Conservation (phyloP, 2,113 vertebrate genomes). For the Tetrax tetrax region DNA sequence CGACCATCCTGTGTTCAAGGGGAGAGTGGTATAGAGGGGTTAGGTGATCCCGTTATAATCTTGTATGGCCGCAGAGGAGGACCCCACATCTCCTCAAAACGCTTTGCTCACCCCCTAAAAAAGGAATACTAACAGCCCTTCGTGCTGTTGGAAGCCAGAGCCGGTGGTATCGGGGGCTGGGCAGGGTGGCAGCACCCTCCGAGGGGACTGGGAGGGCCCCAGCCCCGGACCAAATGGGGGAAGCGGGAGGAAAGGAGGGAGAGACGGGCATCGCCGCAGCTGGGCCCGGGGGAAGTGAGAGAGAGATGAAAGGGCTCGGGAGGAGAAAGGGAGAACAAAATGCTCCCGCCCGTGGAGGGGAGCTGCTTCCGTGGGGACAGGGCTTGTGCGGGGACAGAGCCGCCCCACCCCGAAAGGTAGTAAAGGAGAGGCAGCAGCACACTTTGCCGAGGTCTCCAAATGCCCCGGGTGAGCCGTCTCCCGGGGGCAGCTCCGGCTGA, state of each 20-base stretch:
- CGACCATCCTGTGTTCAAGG: background rate
- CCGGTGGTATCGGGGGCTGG: rapidly evolving
- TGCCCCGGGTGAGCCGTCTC: too few species aligned
- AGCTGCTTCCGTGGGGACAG: background rate
- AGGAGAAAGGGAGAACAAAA: background rate
- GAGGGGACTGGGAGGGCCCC: background rate
- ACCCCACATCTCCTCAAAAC: background rate
- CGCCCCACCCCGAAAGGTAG: rapidly evolving
- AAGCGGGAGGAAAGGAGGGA: background rate
- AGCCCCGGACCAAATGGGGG: background rate
- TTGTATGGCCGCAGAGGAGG: background rate
- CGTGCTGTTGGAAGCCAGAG: background rate
- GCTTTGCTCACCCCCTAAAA: background rate
- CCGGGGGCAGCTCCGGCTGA: background rate
- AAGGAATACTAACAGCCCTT: background rate
- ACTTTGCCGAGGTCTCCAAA: rapidly evolving
- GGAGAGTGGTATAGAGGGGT: background rate
- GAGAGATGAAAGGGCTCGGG: background rate
- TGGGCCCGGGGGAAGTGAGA: background rate
- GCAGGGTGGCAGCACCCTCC: too few species aligned
- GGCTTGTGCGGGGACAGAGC: background rate
- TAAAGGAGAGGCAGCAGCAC: too few species aligned
- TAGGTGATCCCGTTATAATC: background rate
- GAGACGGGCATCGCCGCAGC: background rate
- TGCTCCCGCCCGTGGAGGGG: background rate